These are phyloP conservation scores for Micrastur ruficollis DNA, from an alignment of 2,797 vertebrate species.

Conservation along the genomic window DNA sequence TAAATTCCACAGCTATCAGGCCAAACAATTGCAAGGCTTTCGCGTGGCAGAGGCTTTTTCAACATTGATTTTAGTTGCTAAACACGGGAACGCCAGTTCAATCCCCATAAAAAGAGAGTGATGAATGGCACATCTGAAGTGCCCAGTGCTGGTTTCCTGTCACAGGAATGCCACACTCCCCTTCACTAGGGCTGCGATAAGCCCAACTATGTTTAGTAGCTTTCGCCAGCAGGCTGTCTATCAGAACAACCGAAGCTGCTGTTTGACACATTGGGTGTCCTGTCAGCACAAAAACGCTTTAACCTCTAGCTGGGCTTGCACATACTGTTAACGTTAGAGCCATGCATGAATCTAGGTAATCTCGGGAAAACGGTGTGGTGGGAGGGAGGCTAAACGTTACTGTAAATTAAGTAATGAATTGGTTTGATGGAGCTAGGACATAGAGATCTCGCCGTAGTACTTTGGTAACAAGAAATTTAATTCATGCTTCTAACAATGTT, in stretches of 20 bases:
- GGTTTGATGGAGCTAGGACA: not conserved
- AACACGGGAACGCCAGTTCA: not conserved
- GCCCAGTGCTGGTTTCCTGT: conserved; percentile 43
- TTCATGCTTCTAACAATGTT: not conserved
- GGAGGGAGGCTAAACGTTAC: not conserved
- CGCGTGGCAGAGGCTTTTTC: not conserved
- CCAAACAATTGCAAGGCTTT: not conserved
- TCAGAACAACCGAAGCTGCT: conserved; percentile 27
- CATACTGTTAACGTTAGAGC: not conserved
- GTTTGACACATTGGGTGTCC: conserved; percentile 61
- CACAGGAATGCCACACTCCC: conserved; percentile 68
- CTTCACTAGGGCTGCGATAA: conserved; percentile 55
- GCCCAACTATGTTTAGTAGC: conserved; percentile 29
- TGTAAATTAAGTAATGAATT: not conserved
- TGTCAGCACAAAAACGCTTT: conserved; percentile 57
- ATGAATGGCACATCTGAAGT: conserved; percentile 51
- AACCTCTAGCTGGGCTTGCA: not conserved
- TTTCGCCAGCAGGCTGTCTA: conserved; percentile 27
- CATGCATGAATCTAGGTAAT: not conserved
- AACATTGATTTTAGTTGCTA: conserved; percentile 17
- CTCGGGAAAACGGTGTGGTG: not conserved
- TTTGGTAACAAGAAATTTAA: not conserved
- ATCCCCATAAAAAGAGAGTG: conserved; percentile 4
- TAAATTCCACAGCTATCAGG: not conserved
- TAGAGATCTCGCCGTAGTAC: not conserved